These are phyloP conservation scores for Heliconius charithonia DNA, from an alignment of 2,888 invertebrate species.

Conservation along the genomic window DNA sequence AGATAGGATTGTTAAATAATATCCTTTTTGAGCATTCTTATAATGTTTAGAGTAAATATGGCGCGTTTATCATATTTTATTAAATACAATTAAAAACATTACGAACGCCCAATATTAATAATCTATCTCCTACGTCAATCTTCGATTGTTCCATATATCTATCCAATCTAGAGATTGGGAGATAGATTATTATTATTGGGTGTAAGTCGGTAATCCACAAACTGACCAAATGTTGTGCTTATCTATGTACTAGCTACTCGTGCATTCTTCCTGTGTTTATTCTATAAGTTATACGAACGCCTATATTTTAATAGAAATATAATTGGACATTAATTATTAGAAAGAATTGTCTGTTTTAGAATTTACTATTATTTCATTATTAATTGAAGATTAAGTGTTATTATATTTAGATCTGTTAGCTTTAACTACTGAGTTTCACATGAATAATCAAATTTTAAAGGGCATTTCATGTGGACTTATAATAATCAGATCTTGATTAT, in stretches of 20 bases:
- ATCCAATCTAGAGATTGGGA: too few relatives aligned
- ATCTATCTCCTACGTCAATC: too few relatives aligned
- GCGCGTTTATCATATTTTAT: background rate
- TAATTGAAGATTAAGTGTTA: background rate
- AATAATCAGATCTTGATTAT: background rate
- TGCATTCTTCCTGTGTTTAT: background rate
- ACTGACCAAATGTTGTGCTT: background rate
- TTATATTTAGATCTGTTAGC: constrained; percentile 14
- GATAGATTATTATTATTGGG: too few relatives aligned
- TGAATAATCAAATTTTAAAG: background rate
- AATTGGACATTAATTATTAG: background rate
- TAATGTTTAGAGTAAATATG: background rate
- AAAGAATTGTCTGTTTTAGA: background rate
- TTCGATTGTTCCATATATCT: too few relatives aligned
- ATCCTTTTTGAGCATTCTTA: background rate
- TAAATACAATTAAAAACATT: background rate
- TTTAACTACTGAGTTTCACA: background rate
- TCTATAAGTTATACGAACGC: background rate
- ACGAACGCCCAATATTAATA: too few relatives aligned
- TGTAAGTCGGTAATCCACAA: background rate
- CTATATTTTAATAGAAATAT: background rate
- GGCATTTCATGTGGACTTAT: background rate
- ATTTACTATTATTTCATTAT: background rate
- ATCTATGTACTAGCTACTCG: background rate
- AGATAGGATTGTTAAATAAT: background rate